A percentile compares a stretch with the other conserved stretches of the same genome.
Conservation (phyloP, 2,888 invertebrate species). For the Nomada goodeniana region DNA sequence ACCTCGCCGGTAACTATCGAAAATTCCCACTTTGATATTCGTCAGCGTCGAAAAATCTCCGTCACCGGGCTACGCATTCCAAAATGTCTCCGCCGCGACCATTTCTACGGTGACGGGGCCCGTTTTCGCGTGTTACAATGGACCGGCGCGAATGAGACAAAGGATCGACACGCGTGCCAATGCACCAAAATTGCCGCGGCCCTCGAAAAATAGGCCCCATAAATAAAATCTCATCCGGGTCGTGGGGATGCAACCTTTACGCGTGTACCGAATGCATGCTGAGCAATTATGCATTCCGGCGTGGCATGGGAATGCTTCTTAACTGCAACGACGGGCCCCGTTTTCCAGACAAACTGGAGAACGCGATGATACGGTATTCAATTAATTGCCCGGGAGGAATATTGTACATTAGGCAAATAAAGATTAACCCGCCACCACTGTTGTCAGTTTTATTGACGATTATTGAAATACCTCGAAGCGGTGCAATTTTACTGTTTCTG, state of each 20-base stretch:
- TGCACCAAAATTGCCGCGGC: constrained; percentile 28
- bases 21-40: constrained; percentile 14
- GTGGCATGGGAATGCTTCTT: constrained; percentile 15
- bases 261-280: constrained; percentile 43
- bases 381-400: too few relatives aligned
- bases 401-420: too few relatives aligned
- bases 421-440: too few relatives aligned
- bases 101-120: not conserved
- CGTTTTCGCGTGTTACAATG: constrained; percentile 15
- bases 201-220: constrained; percentile 54
- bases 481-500: too few relatives aligned
- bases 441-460: too few relatives aligned
- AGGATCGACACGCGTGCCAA: not conserved
- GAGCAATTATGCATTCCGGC: constrained; percentile 28
- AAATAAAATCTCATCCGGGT: constrained; percentile 65
- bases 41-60: not conserved
- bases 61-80: constrained; percentile 14
- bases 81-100: not conserved
- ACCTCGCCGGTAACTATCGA: not conserved
- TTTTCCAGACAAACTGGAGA: not conserved
- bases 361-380: not conserved
- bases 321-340: not conserved
- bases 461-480: too few relatives aligned
- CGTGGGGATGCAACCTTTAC: constrained; percentile 55
- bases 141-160: not conserved